Evolutionary conservation across 2,888 invertebrate genomes (phyloP).

Genomic region (Cantharis rufa): DNA sequence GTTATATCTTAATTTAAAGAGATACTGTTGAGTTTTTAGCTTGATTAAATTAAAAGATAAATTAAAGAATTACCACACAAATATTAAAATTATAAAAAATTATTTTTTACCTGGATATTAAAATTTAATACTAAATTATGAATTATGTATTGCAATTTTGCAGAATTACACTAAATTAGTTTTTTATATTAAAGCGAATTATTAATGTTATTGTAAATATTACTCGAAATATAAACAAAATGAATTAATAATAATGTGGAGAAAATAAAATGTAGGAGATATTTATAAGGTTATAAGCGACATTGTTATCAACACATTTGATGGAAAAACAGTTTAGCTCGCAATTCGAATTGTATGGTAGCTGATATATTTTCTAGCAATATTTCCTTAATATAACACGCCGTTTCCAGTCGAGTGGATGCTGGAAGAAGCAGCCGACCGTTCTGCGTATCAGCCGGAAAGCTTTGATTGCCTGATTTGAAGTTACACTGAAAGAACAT

Average conservation of each 20-base stretch:
- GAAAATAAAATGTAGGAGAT: neutral
- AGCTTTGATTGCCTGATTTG: conserved; percentile 33
- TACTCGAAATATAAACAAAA: neutral
- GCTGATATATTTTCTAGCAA: conserved; percentile 34
- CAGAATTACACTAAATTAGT: no score
- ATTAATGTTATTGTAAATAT: no score
- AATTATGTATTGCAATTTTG: no score
- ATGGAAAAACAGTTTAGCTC: conserved; percentile 17
- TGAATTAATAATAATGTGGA: neutral
- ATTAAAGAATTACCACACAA: neutral
- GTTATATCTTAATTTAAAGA: neutral
- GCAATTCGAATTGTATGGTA: conserved; percentile 23
- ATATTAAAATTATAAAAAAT: neutral
- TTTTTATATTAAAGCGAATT: no score
- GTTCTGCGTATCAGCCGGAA: conserved; percentile 30
- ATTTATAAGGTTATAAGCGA: neutral
- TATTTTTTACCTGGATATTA: no score
- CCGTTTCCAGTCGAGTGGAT: conserved; percentile 30
- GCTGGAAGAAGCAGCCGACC: conserved; percentile 32
- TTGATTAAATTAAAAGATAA: neutral
- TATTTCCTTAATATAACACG: conserved; percentile 33
- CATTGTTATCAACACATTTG: conserved; percentile 29
- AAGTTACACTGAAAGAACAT: conserved; percentile 34
- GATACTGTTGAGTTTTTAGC: neutral
- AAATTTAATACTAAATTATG: no score